Percentiles rank a stretch among this genome's conserved stretches.
These are phyloP conservation scores for Psilanteris sp. DNA, from an alignment of 1,140 invertebrate genomes.

Conservation along the genomic window DNA sequence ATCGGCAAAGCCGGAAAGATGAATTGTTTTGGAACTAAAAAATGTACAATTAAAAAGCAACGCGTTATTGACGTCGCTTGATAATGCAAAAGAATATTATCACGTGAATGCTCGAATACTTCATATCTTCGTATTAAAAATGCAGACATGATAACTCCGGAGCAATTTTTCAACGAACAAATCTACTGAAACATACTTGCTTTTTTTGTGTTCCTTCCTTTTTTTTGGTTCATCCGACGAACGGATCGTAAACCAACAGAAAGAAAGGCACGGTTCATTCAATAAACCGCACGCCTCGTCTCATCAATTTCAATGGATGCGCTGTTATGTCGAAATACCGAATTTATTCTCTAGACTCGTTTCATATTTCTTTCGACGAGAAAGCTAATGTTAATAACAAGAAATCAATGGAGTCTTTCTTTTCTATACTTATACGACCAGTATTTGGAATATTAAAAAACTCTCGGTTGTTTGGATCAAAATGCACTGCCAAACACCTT, in stretches of 20 bases:
- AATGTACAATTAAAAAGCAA: slow-evolving; percentile 26
- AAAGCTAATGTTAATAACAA: no score
- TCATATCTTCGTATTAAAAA: neutral
- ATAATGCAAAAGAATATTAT: neutral
- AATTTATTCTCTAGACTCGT: neutral
- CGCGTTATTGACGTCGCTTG: slow-evolving; percentile 12
- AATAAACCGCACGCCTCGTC: slow-evolving; percentile 10
- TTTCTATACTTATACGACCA: no score
- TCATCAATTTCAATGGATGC: slow-evolving; percentile 14
- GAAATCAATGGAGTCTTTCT: no score
- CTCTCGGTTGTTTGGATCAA: no score
- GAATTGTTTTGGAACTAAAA: slow-evolving; percentile 42
- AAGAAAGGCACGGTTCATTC: slow-evolving; percentile 29
- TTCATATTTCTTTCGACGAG: no score
- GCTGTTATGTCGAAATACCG: slow-evolving; percentile 4
- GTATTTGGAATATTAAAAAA: no score
- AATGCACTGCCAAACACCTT: no score
- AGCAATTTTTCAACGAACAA: slow-evolving; percentile 9
- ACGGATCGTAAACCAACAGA: slow-evolving; percentile 17
- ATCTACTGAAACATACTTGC: neutral
- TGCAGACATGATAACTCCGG: neutral
- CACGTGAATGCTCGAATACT: neutral
- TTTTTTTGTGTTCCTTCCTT: slow-evolving; percentile 16
- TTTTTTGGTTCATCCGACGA: slow-evolving; percentile 7
- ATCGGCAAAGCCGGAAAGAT: slow-evolving; percentile 27